Base-by-base conservation (phyloP, 2,113 vertebrate species). In the Amia ocellicauda region DNA sequence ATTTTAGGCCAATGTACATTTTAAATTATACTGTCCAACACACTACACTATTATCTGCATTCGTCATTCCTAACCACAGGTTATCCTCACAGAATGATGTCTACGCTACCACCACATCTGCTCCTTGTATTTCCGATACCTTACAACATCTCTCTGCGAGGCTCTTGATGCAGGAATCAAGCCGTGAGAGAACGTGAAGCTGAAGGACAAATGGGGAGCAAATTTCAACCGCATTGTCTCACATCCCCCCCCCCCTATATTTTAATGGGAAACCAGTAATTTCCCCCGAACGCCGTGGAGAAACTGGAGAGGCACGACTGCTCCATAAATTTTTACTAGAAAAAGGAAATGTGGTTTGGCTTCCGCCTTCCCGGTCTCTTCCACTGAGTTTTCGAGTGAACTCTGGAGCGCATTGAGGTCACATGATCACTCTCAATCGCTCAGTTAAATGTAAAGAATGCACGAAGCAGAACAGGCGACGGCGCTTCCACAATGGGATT, bases 341-440 rank as follows among this genome's bases (percentile, higher is more conserved):
- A 45, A 68, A 68, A 71, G 74, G 69, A 80, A 78, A 59, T 73
- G 71, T 63, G 77, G 79, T 84, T 76, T 82, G 77, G 76, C 76
- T 74, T 67, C 58, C 67, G 26, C 69, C 66, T 65, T 64, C 59
- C 66, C 36, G 27, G 52, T 49, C 16, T 70, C 61, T 17, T 29
- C 43, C 53, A 16, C 59, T 55, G 10, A 64, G 75, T n/a, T 27
- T 63, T 58, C 17, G 26, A 43, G 58, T 59, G 58, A 58, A 71
- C 62, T 43, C 50, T 19, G 29, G 63, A 8, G 27, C 27, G 28
- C 51, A 60, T 71, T 62, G 13, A 31, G 61, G 56, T n/a, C 16
- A 58, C 52, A 58, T 27, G 47, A 27, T 60, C 54, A 58, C 63
- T 63, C 45, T 61, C n/a, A n/a, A n/a, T n/a, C 17, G 29, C 70